A percentile compares a stretch with the other conserved stretches of the same genome.
Conservation (phyloP, 2,113 vertebrate species). For the Collichthys lucidus region DNA sequence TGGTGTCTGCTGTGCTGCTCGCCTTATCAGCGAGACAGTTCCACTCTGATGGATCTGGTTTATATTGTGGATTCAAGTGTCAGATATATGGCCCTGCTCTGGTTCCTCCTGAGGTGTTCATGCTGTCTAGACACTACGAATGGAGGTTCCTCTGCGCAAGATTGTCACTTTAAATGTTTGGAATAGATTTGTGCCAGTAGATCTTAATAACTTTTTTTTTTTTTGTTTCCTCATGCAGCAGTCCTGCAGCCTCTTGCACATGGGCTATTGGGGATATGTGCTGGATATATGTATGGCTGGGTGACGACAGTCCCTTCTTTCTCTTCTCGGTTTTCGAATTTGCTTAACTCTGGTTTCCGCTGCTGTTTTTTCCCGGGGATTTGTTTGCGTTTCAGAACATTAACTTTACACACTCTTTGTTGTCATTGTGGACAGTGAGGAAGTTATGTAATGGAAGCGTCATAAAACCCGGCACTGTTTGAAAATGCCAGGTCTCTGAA, state of each 20-base stretch:
- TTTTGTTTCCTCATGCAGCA: background rate
- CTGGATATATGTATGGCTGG: conserved; percentile 1
- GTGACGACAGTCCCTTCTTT: background rate
- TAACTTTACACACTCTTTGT: conserved; percentile 86
- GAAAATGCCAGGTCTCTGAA: conserved; percentile 74
- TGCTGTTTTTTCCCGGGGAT: conserved; percentile 56
- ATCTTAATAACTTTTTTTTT: background rate
- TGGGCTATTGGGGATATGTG: background rate
- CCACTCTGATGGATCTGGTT: conserved; percentile 70
- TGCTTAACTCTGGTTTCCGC: conserved; percentile 55
- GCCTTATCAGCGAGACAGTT: conserved; percentile 77
- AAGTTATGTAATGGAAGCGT: conserved; percentile 80
- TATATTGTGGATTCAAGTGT: conserved; percentile 56
- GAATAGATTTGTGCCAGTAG: background rate
- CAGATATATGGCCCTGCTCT: conserved; percentile 70
- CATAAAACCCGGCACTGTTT: conserved; percentile 78
- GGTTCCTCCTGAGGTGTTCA: conserved; percentile 65
- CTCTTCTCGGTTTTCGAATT: conserved; percentile 15
- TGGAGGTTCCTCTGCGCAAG: conserved; percentile 16
- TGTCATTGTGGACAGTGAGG: conserved; percentile 75
- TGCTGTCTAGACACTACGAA: conserved; percentile 58
- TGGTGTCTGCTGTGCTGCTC: conserved; percentile 58
- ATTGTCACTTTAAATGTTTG: background rate
- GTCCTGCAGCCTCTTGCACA: background rate
- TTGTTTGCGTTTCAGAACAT: conserved; percentile 83